A percentile compares a stretch with the other conserved stretches of the same genome.
phyloP scores from a whole-genome alignment of 2,888 invertebrate genomes.

The Pharmacophagus antenor region DNA sequence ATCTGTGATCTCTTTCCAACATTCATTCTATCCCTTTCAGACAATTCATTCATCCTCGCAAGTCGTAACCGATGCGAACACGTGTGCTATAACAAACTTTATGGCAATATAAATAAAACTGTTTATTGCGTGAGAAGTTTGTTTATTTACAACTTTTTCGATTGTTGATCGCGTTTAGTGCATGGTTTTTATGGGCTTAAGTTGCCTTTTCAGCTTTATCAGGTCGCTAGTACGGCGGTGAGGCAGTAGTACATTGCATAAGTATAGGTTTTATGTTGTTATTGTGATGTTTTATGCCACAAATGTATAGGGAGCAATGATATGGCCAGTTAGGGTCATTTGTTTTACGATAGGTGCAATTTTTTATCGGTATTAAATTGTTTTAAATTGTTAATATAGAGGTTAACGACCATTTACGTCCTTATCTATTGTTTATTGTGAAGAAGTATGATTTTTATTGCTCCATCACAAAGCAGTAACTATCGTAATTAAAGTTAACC shows the following conservation, averaged over 20 bases:
- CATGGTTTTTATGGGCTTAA: conserved; percentile 81
- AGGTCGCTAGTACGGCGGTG: conserved; percentile 77
- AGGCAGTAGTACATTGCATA: conserved; percentile 80
- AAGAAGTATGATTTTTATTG: conserved; percentile 28
- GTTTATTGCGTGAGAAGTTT: conserved; percentile 74
- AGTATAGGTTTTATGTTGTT: conserved; percentile 80
- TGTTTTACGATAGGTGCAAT: conserved; percentile 59
- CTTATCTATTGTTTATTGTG: conserved; percentile 27
- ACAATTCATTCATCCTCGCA: conserved; percentile 70
- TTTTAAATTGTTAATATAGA: conserved; percentile 33
- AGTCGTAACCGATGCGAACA: conserved; percentile 69
- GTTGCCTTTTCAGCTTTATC: conserved; percentile 82
- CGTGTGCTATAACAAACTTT: conserved; percentile 77
- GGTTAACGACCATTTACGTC: conserved; percentile 27
- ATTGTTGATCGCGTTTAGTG: conserved; percentile 75
- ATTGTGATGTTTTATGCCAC: conserved; percentile 77
- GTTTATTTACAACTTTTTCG: conserved; percentile 75
- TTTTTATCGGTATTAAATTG: conserved; percentile 65
- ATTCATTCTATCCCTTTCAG: conserved; percentile 52
- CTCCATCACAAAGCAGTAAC: conserved; percentile 14
- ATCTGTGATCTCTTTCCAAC: conserved; percentile 55
- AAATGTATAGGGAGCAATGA: conserved; percentile 74
- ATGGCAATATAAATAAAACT: conserved; percentile 70
- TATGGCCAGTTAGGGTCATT: conserved; percentile 69
- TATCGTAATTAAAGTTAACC: conserved; percentile 23